Base-by-base conservation (phyloP, 1,140 invertebrate genomes). In the Calephelis nemesis region DNA sequence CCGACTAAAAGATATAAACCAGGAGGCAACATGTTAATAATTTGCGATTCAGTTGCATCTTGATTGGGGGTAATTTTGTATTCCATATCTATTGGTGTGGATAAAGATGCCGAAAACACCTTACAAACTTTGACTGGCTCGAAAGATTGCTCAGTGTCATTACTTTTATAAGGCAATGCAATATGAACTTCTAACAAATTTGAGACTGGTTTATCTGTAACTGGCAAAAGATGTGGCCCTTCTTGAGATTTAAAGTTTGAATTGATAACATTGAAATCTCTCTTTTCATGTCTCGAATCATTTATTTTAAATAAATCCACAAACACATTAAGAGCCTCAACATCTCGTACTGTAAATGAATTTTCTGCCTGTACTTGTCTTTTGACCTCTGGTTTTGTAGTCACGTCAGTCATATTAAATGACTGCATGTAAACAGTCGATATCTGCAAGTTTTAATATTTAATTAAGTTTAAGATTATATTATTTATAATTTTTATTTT, bases 61-160 rank as follows among this genome's bases (percentile, higher is more conserved):
- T 81, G 76, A 15, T 74, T 74, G 2, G 83, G 76, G 65, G 79
- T 72, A n/a, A 85, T 71, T 68, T 82, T 75, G 64, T 83, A 84
- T 62, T 78, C 79, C 15, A 86, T 64, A 68, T 86, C 81, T 6
- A 84, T 81, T 15, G 84, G 84, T 10, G 74, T 74, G 5, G 73
- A 74, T 67, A 86, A 70, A 74, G 67, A 77, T 0, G 82, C 84
- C 8, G 76, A 75, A 63, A 86, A 84, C 1, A 86, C 69, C 69
- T 80, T 81, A 48, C 74, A 71, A 0, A 83, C 68, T 52, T 69
- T 73, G 8, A 73, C 39, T 8, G 75, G 67, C 13, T 78, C 72
- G 47, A 77, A 54, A 11, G 80, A 79, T 69, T 77, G 72, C 50
- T 78, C 84, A 45, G 68, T 72, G 47, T 69, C 70, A 62, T 63